Base-by-base conservation (phyloP, 2,113 vertebrate genomes). In the Calonectris borealis region DNA sequence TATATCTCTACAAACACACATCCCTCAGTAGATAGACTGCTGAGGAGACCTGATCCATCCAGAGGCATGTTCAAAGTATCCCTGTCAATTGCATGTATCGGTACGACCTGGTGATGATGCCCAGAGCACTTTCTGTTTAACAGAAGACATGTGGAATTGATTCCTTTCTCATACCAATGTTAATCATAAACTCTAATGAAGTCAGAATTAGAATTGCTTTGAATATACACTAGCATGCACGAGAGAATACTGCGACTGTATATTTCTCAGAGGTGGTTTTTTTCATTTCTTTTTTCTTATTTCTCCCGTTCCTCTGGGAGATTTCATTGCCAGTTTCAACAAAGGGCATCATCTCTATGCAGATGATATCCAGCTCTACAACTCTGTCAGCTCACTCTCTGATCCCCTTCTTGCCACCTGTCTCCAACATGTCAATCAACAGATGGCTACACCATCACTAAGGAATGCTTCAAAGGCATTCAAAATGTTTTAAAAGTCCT, bases 401-500 rank as follows among this genome's bases (percentile, higher is more conserved):
- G 95, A 97, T 96, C 94, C 82, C 75, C 46, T 79, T 95, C 93
- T 95, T 94, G 91, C 94, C 97, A 97, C 88, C 96, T 97, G 96
- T 94, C 96, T 94, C 90, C 92, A 96, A 58, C 73, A 79, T 69
- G 91, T 96, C 96, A 95, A 96, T 97, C 96, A 96, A 71, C 94
- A 96, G 93, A 97, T 95, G 93, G 90, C 93, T 96, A 97, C 96
- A 96, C 78, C 73, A 96, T 60, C 91, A 94, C 75, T 72, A 83
- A 94, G 92, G 92, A 96, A 96, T 86, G 96, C 94, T 93, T 97
- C 94, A 97, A 96, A 97, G 95, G 88, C 93, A 94, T 96, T 96
- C 71, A 95, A 95, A 96, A 95, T 94, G 86, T 91, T 97, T 94
- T 96, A 90, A 95, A 92, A 96, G 77, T 96, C 60, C 91, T 94